Base-by-base conservation (phyloP, 2,797 vertebrate genomes). In the Protosalanx chinensis region DNA sequence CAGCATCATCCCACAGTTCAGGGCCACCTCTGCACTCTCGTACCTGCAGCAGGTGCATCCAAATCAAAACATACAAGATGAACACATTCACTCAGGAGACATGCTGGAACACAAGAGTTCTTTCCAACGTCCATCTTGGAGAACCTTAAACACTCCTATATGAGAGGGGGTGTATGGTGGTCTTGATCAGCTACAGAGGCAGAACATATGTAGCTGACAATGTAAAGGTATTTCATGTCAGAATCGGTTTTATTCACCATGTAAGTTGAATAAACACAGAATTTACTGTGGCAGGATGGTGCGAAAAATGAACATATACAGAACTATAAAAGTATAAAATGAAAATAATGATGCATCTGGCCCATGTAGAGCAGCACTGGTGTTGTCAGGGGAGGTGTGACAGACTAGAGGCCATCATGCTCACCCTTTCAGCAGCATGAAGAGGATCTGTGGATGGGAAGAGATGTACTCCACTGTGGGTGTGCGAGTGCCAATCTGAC, bases 401-500 rank as follows among this genome's bases (percentile, higher is more conserved):
- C 20, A 41, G 3, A 18, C 41, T 60, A 30, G 68, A 27, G 33
- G 59, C 49, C 70, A 68, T 60, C 27, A 80, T 78, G 84, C 90
- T 86, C 81, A 94, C 93, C 93, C 93, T 89, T 93, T 93, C 76
- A 94, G 87, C 83, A 94, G 91, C 91, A 93, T 94, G 85, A 94
- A 94, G 83, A 94, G 93, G 81, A 94, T 93, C 86, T 93, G 83
- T 61, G 91, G 85, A 84, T 93, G 92, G 27, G 93, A 90, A 51
- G 92, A 93, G 81, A 94, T 93, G 86, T 94, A 94, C 85, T 94
- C 93, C 53, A 94, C 93, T 0, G 93, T 94, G 67, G 93, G 93
- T 6, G 91, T 92, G 64, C 93, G 92, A 20, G 91, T 89, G 59
- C 93, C 93, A 82, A 94, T 94, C 87, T 94, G 93, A 72, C 93